These are phyloP conservation scores for Raphicerus campestris DNA, from an alignment of 2,113 vertebrate species.

Conservation along the genomic window DNA sequence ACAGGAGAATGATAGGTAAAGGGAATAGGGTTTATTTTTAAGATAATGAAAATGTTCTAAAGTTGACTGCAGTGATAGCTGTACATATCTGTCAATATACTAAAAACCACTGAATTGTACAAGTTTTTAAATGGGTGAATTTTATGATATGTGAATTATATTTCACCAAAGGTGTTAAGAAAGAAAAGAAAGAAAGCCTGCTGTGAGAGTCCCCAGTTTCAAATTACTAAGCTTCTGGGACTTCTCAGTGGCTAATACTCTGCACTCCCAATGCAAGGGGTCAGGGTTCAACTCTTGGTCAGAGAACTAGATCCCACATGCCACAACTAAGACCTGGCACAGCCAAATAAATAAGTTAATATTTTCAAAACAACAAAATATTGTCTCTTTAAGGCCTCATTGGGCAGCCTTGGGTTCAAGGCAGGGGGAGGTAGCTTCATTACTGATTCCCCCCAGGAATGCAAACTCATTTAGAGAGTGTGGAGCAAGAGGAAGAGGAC, in stretches of 20 bases:
- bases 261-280: background rate
- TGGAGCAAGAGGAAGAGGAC: background rate
- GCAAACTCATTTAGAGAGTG: slow-evolving; percentile 78
- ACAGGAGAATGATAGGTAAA: background rate
- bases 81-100: background rate
- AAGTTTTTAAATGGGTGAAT: slow-evolving; percentile 19
- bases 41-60: slow-evolving; percentile 36
- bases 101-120: background rate
- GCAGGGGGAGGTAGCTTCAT: background rate
- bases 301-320: background rate
- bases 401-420: background rate
- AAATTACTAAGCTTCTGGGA: background rate
- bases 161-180: background rate
- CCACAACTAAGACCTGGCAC: background rate
- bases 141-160: background rate
- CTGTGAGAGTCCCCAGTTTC: background rate
- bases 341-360: background rate
- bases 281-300: background rate
- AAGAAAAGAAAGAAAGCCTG: background rate
- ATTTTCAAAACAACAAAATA: background rate
- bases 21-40: background rate
- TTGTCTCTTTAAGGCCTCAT: background rate
- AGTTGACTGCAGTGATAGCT: background rate
- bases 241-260: background rate
- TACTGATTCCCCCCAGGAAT: background rate